These are phyloP conservation scores for Rhea pennata DNA, from an alignment of 2,113 vertebrate genomes.

Conservation along the genomic window DNA sequence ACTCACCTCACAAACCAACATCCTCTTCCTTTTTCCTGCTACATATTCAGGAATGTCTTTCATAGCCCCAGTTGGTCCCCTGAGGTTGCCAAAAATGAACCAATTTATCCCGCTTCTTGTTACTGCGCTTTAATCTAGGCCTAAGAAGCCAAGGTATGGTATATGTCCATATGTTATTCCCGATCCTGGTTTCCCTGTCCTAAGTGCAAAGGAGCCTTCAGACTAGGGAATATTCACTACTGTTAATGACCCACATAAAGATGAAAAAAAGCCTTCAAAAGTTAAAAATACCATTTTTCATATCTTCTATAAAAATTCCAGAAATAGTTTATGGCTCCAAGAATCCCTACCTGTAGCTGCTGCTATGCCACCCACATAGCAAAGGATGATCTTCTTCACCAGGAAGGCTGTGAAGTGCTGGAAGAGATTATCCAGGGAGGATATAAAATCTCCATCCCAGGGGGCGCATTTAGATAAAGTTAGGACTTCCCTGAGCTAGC, in stretches of 20 bases:
- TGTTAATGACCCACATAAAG: not conserved
- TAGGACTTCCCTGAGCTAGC: not conserved
- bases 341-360: accelerated
- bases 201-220: not conserved
- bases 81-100: not conserved
- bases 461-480: not conserved
- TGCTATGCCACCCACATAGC: not conserved
- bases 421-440: not conserved
- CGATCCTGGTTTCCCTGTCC: not conserved
- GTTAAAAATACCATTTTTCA: not conserved
- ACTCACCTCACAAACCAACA: not conserved
- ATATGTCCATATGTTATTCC: not conserved
- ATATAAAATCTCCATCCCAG: not conserved
- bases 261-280: not conserved
- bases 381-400: not conserved
- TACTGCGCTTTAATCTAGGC: not conserved
- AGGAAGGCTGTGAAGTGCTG: not conserved
- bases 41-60: not conserved
- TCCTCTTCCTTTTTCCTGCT: not conserved
- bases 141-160: not conserved
- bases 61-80: not conserved
- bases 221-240: not conserved
- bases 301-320: not conserved
- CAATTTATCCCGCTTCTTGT: not conserved
- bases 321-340: not conserved